A percentile compares a stretch with the other conserved stretches of the same genome.
phyloP scores from a whole-genome alignment of 1,140 invertebrate genomes.

The Euglossa dilemma region DNA sequence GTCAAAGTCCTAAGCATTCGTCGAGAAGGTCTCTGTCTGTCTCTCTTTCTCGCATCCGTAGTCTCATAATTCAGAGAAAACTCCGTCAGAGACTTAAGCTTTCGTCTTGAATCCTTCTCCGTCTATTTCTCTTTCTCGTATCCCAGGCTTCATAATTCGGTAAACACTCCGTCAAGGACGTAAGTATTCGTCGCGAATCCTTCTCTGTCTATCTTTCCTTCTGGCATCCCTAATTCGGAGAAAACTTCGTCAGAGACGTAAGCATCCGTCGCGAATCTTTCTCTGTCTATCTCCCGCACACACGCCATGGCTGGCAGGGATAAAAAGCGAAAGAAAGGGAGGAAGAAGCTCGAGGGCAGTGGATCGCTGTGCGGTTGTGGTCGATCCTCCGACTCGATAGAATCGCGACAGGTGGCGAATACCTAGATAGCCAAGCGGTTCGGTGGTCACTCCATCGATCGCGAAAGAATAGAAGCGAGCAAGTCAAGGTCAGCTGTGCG shows the following conservation, averaged over 20 bases:
- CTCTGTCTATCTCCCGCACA: background rate
- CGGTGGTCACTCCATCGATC: slow-evolving; percentile 36
- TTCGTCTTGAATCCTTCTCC: too few relatives aligned
- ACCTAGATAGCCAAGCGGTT: slow-evolving; percentile 40
- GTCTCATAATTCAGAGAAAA: too few relatives aligned
- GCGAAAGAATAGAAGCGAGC: slow-evolving; percentile 41
- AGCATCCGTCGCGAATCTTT: background rate
- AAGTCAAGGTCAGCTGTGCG: slow-evolving; percentile 47
- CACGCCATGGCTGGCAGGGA: background rate
- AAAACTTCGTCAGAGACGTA: slow-evolving; percentile 1
- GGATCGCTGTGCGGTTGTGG: slow-evolving; percentile 35
- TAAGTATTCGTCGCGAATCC: too few relatives aligned
- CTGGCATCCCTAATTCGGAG: too few relatives aligned
- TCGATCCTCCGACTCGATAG: slow-evolving; percentile 21
- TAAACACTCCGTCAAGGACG: too few relatives aligned
- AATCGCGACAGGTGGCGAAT: slow-evolving; percentile 52
- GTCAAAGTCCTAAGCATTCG: too few relatives aligned
- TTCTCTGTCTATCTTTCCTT: too few relatives aligned
- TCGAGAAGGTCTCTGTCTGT: too few relatives aligned
- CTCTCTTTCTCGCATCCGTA: too few relatives aligned
- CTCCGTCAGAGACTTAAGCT: too few relatives aligned
- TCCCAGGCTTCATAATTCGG: too few relatives aligned
- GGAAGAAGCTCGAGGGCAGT: background rate
- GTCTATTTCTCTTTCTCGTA: too few relatives aligned
- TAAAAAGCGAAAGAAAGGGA: background rate